These are phyloP conservation scores for Trogon melanurus DNA, from an alignment of 2,113 vertebrate genomes.

Conservation along the genomic window DNA sequence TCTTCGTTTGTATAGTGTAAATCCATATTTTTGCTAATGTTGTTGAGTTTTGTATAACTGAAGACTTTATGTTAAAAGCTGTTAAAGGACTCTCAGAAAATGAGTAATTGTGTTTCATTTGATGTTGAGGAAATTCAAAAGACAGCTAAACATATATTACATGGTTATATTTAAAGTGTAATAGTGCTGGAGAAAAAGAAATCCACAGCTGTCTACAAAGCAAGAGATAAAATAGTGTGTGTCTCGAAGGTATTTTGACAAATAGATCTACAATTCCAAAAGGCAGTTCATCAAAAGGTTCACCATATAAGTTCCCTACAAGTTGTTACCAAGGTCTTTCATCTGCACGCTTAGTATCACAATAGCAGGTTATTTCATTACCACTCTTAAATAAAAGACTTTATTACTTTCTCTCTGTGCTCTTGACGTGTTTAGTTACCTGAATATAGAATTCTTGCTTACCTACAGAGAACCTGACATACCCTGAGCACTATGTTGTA, in stretches of 20 bases:
- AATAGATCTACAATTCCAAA: not conserved
- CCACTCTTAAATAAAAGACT: not conserved
- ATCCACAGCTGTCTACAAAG: not conserved
- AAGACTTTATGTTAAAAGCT: not conserved
- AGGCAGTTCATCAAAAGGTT: not conserved
- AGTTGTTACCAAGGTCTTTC: not conserved
- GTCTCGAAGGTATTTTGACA: not conserved
- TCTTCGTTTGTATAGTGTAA: not conserved
- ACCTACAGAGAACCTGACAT: not conserved
- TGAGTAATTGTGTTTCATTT: not conserved
- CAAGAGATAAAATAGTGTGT: not conserved
- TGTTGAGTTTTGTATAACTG: not conserved
- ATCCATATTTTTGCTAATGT: not conserved
- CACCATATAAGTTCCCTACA: not conserved
- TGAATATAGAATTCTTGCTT: not conserved
- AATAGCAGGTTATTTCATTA: not conserved
- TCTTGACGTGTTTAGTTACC: not conserved
- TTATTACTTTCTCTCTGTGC: not conserved
- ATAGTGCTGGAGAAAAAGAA: not conserved
- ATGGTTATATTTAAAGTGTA: not conserved
- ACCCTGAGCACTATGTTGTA: not conserved
- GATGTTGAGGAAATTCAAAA: not conserved
- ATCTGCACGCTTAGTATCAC: not conserved
- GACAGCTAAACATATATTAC: not conserved
- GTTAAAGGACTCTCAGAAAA: not conserved